Percentiles rank a stretch among this genome's conserved stretches.
Evolutionary conservation across 2,888 invertebrate genomes (phyloP).

Genomic region (Dicyrtomina minuta): DNA sequence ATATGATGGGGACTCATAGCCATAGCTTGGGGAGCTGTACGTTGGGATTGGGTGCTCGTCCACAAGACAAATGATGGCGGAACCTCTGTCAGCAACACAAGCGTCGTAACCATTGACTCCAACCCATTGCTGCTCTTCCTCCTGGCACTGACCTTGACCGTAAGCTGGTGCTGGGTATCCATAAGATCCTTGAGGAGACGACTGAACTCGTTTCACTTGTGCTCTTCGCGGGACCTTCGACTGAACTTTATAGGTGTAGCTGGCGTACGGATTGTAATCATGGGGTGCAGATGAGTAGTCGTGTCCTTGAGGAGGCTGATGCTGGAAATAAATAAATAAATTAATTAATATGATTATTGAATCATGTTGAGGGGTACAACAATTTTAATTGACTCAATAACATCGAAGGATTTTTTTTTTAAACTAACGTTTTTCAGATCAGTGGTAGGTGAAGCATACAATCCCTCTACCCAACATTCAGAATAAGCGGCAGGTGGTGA

Average conservation of each 20-base stretch:
- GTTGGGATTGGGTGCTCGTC: slow-evolving; percentile 42
- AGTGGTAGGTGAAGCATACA: slow-evolving; percentile 46
- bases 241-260: slow-evolving; percentile 39
- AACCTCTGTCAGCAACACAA: slow-evolving; percentile 52
- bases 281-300: slow-evolving; percentile 28
- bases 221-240: slow-evolving; percentile 45
- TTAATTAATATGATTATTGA: neutral
- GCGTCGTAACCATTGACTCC: slow-evolving; percentile 51
- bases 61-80: slow-evolving; percentile 49
- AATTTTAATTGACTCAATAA: neutral
- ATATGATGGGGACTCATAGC: slow-evolving; percentile 8
- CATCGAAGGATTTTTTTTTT: slow-evolving; percentile 25
- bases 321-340: slow-evolving; percentile 34
- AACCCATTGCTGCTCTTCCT: slow-evolving; percentile 48
- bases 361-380: too few species aligned
- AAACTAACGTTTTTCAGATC: slow-evolving; percentile 46
- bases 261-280: slow-evolving; percentile 39
- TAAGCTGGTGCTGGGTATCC: slow-evolving; percentile 32
- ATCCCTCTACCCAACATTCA: slow-evolving; percentile 51
- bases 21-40: slow-evolving; percentile 31
- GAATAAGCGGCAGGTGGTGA: slow-evolving; percentile 35
- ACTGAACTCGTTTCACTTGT: slow-evolving; percentile 49
- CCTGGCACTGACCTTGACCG: slow-evolving; percentile 34
- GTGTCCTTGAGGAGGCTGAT: slow-evolving; percentile 36
- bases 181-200: slow-evolving; percentile 10